These are phyloP conservation scores for Polypterus bichir DNA, from an alignment of 2,113 vertebrate genomes.

Conservation along the genomic window DNA sequence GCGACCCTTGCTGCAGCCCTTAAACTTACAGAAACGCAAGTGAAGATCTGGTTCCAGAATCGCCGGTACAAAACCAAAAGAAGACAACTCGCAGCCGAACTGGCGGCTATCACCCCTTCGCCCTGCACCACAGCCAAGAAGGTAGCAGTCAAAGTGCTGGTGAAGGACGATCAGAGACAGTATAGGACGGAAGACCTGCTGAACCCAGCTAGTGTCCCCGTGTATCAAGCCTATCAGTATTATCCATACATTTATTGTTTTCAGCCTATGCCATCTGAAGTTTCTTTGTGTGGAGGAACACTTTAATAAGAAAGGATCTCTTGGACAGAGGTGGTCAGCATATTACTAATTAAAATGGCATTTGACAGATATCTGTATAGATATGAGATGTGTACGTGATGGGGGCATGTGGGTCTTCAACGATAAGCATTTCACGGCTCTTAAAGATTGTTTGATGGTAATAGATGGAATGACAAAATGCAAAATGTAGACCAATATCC, in stretches of 20 bases:
- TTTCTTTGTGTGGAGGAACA: slow-evolving; percentile 23
- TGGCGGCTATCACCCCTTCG: slow-evolving; percentile 18
- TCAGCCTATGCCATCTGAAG: slow-evolving; percentile 37
- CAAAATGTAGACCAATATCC: too few species aligned
- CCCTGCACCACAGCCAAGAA: slow-evolving; percentile 31
- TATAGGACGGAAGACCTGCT: slow-evolving; percentile 27
- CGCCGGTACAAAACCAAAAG: slow-evolving; percentile 65
- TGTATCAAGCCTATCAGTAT: slow-evolving; percentile 44
- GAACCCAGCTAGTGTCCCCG: slow-evolving; percentile 28
- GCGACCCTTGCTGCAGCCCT: slow-evolving; percentile 49
- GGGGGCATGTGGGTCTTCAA: too few species aligned
- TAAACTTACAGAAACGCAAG: slow-evolving; percentile 61
- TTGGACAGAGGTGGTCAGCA: too few species aligned
- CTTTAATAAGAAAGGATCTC: slow-evolving; percentile 19
- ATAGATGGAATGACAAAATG: too few species aligned
- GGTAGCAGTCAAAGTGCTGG: slow-evolving; percentile 52
- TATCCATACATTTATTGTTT: slow-evolving; percentile 44
- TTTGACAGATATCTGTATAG: too few species aligned
- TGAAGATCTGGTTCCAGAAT: slow-evolving; percentile 71
- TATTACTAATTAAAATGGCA: too few species aligned
- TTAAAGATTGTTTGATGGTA: too few species aligned
- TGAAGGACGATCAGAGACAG: slow-evolving; percentile 45
- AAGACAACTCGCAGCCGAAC: slow-evolving; percentile 38
- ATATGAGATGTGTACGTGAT: too few species aligned
- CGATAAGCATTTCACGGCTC: too few species aligned